Percentiles rank a stretch among this genome's conserved stretches.
These are phyloP conservation scores for Alligator mississippiensis DNA, from an alignment of 2,113 vertebrate genomes.

Conservation along the genomic window DNA sequence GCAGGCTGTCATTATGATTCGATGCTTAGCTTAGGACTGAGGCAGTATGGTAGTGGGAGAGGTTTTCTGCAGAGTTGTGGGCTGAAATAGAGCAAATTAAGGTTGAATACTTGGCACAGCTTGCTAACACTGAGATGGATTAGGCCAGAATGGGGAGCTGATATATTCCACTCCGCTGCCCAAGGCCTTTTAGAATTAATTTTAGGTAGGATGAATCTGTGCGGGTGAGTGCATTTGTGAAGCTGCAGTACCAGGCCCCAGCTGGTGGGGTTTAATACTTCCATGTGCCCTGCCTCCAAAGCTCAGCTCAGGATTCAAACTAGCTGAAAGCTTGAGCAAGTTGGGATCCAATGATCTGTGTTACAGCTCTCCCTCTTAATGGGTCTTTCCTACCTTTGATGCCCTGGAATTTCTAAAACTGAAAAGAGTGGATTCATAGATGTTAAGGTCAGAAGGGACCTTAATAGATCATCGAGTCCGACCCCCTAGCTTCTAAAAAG, in stretches of 20 bases:
- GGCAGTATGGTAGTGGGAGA: background rate
- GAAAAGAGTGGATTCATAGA: background rate
- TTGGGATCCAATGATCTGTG: background rate
- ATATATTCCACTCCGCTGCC: background rate
- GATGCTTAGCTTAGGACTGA: background rate
- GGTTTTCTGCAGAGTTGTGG: background rate
- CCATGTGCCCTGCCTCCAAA: background rate
- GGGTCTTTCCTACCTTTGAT: background rate
- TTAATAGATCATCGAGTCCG: too few relatives aligned
- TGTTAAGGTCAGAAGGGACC: too few relatives aligned
- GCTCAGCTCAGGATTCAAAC: background rate
- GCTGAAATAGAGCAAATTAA: background rate
- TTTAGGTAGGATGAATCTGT: background rate
- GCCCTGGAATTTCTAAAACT: background rate
- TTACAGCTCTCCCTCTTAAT: background rate
- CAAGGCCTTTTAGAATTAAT: background rate
- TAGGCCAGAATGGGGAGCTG: background rate
- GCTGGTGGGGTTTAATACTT: background rate
- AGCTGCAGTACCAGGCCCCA: background rate
- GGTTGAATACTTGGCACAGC: background rate
- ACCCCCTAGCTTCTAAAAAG: background rate
- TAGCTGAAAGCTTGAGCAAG: background rate
- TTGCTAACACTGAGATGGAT: background rate
- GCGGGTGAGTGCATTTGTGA: background rate
- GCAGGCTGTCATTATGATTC: background rate